phyloP scores from a whole-genome alignment of 2,113 vertebrate species.

The Sakesphorus luctuosus region DNA sequence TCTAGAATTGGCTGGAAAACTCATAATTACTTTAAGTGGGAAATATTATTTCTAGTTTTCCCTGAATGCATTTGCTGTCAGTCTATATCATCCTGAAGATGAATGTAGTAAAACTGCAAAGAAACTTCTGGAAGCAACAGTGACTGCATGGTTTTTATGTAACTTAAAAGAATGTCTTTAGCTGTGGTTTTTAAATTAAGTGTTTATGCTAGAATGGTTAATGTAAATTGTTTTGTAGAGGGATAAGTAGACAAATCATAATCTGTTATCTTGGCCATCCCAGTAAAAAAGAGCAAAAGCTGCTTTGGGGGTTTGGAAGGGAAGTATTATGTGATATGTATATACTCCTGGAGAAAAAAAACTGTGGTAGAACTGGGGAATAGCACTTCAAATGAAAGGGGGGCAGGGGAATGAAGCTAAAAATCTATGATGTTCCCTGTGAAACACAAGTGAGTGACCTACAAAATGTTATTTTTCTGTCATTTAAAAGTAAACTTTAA shows the following conservation, averaged over 20 bases:
- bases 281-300: neutral
- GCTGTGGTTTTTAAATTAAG: neutral
- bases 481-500: neutral
- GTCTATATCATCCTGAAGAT: neutral
- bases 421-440: neutral
- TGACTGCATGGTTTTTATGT: neutral
- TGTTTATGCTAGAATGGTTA: neutral
- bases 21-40: neutral
- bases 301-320: neutral
- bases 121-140: neutral
- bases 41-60: neutral
- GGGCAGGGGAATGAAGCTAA: neutral
- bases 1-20: neutral
- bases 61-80: neutral
- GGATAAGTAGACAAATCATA: neutral
- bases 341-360: neutral
- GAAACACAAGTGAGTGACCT: neutral
- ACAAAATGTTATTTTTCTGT: neutral
- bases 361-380: neutral
- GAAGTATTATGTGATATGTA: neutral
- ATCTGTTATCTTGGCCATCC: neutral
- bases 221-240: neutral
- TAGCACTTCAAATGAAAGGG: neutral
- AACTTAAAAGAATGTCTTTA: neutral
- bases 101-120: neutral